Evolutionary conservation across 2,888 invertebrate species (phyloP).

Genomic region (Serrognathus titanus): DNA sequence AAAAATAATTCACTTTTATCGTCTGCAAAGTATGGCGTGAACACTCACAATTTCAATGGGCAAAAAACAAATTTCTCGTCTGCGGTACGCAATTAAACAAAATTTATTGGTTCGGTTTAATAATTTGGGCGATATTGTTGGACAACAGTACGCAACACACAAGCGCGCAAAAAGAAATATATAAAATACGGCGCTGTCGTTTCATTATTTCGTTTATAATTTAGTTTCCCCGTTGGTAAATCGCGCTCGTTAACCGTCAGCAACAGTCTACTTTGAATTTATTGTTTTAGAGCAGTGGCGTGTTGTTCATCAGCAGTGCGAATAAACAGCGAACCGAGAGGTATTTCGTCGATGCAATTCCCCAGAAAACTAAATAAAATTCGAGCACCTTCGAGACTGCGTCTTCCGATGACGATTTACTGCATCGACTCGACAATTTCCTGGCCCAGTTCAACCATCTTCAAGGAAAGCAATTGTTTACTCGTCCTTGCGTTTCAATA

Average conservation of each 20-base stretch:
- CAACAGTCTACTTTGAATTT: slow-evolving; percentile 33
- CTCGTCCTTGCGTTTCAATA: too few species aligned
- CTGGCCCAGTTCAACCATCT: neutral
- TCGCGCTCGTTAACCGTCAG: slow-evolving; percentile 31
- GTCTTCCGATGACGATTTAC: neutral
- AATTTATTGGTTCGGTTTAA: slow-evolving; percentile 12
- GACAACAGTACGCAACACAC: neutral
- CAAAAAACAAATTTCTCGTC: neutral
- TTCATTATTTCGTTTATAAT: slow-evolving; percentile 35
- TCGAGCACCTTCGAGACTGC: neutral
- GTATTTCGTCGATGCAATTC: neutral
- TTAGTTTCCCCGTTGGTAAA: slow-evolving; percentile 30
- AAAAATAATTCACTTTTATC: too few species aligned
- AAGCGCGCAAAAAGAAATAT: slow-evolving; percentile 17
- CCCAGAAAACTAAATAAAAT: neutral
- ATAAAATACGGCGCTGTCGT: slow-evolving; percentile 29
- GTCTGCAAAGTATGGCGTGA: too few species aligned
- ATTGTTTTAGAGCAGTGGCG: slow-evolving; percentile 28
- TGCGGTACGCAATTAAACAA: slow-evolving; percentile 11
- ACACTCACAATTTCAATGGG: neutral
- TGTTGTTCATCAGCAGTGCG: slow-evolving; percentile 14
- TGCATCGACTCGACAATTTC: neutral
- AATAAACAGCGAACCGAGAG: neutral
- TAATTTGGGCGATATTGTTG: neutral
- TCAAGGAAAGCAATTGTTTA: too few species aligned